Base-by-base conservation (phyloP, 1,140 invertebrate genomes). In the Phortica variegata region DNA sequence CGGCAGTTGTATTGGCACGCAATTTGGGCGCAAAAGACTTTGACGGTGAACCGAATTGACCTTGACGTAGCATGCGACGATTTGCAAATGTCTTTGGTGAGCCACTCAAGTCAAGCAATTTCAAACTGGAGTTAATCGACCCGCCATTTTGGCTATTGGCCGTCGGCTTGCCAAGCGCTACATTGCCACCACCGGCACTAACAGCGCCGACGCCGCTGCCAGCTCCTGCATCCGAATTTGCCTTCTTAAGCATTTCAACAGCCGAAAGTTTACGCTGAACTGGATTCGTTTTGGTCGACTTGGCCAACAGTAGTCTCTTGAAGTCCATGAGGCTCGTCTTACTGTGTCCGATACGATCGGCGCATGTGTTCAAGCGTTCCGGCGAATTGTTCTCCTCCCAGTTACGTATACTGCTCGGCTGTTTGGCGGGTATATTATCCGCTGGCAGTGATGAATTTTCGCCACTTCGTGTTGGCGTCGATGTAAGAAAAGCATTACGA, bases 191-290 rank as follows among this genome's bases (percentile, higher is more conserved):
- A 1, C 5, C n/a, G 3, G 45, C 36, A 13, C 39, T 48, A 9
- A 26, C 15, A 23, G 33, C 17, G 4, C 21, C 33, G 3, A 48
- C 19, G 13, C n/a, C 41, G 36, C 36, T 38, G 16, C 16, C 10
- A 10, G 36, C 32, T 33, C n/a, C n/a, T n/a, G n/a, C n/a, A 5
- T 37, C 41, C 3, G 52, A 34, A 4, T 47, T 41, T 3, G 66
- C 85, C 20, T 89, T 75, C 77, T 89, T 90, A 5, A 93, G 68
- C 69, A 90, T 84, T 72, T 93, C 90, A 3, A 91, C 88, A 4
- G 90, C 90, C 12, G 90, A 91, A 0, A 89, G 69, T 59, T 88
- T 87, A 7, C 78, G 77, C 49, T 43, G 79, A 41, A 68, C 77
- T 17, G 61, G 60, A 49, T 74, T 75, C 61, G 80, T 75, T 49